Conservation (phyloP, 2,888 invertebrate species). For the Caprella mutica region DNA sequence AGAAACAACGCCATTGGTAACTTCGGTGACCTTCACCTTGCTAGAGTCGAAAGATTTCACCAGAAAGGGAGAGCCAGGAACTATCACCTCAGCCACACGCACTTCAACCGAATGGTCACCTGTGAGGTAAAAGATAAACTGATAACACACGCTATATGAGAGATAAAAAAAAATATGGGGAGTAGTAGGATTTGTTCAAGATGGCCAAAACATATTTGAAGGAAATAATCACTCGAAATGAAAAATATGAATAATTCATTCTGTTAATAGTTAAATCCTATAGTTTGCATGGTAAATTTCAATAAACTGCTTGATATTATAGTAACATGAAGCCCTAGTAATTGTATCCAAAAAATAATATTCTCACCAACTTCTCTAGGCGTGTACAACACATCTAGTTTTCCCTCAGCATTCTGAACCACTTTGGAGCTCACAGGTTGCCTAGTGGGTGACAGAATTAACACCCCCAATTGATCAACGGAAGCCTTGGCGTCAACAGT, state of each 20-base stretch:
- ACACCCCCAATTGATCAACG: constrained; percentile 53
- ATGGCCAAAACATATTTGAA: background rate
- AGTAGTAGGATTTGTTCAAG: background rate
- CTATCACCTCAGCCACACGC: constrained; percentile 57
- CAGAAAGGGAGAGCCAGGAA: constrained; percentile 88
- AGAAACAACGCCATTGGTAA: constrained; percentile 77
- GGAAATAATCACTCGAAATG: background rate
- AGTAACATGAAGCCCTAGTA: background rate
- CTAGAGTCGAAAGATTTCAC: constrained; percentile 92
- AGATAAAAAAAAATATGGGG: background rate
- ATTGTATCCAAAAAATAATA: background rate
- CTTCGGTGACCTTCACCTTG: constrained; percentile 87
- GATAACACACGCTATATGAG: background rate
- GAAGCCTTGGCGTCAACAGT: constrained; percentile 62
- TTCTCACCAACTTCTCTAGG: constrained; percentile 70
- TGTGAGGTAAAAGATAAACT: constrained; percentile 35
- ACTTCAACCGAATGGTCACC: constrained; percentile 84
- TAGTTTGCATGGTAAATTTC: constrained; percentile 5
- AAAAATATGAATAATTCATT: constrained; percentile 8
- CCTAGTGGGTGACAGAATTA: constrained; percentile 63
- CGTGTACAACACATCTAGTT: constrained; percentile 52
- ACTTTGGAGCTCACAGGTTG: constrained; percentile 53
- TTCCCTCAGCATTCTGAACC: constrained; percentile 40
- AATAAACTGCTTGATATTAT: constrained; percentile 9
- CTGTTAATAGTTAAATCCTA: background rate